Conservation (phyloP, 2,113 vertebrate genomes). For the Heterochromis multidens region DNA sequence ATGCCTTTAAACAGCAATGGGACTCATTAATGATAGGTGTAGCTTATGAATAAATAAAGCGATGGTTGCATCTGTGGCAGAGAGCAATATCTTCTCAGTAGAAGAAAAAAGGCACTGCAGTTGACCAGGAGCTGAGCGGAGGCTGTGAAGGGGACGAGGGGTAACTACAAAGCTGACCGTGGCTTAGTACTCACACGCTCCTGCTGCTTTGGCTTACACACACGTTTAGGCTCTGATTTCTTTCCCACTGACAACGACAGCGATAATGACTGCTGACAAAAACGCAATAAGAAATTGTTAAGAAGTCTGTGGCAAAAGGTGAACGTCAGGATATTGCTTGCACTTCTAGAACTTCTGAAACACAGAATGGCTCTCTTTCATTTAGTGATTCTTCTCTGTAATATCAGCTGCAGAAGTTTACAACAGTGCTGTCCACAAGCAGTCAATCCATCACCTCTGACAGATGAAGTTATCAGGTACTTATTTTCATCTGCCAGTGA, state of each 20-base stretch:
- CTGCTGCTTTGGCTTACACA: constrained; percentile 75
- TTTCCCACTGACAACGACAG: constrained; percentile 76
- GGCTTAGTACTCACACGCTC: constrained; percentile 79
- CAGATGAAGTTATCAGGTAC: background rate
- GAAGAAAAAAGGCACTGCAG: constrained; percentile 45
- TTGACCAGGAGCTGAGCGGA: constrained; percentile 64
- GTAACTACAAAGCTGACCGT: constrained; percentile 50
- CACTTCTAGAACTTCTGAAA: background rate
- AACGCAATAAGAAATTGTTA: constrained; percentile 71
- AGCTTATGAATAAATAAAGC: constrained; percentile 52
- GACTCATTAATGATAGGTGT: background rate
- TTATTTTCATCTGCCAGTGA: background rate
- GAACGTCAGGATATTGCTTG: background rate
- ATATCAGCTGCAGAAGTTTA: background rate
- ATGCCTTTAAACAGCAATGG: constrained; percentile 43
- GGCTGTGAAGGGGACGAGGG: constrained; percentile 41
- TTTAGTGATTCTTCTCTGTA: background rate
- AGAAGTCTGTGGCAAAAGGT: constrained; percentile 10
- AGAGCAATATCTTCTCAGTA: constrained; percentile 40
- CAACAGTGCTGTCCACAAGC: background rate
- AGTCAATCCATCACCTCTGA: background rate
- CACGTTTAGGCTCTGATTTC: constrained; percentile 75
- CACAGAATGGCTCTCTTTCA: background rate
- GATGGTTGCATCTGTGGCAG: constrained; percentile 53
- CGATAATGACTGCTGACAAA: constrained; percentile 77